Base-by-base conservation (phyloP, 2,113 vertebrate genomes). In the Cyanoramphus novaezelandiae region DNA sequence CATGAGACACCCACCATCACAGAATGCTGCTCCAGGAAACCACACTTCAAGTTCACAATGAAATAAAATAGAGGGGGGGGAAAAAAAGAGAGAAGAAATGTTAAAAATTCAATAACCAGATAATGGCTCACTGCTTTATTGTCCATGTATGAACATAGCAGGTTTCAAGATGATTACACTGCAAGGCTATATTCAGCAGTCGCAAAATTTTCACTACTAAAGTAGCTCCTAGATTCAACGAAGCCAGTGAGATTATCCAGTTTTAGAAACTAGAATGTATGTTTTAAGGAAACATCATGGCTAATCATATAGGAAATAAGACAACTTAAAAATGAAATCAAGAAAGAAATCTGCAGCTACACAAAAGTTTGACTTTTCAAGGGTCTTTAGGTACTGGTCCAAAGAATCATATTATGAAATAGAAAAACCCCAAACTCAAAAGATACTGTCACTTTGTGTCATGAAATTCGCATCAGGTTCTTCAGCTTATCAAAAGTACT, bases 381-480 rank as follows among this genome's bases (percentile, higher is more conserved):
- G 6, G 14, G 5, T 52, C 13, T 82, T 50, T 41, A 44, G 41
- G 13, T 33, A 46, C n/a, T 69, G n/a, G 23, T 69, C 27, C 64
- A 74, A 21, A 31, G 24, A 69, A 77, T 74, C 7, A 29, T 17
- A 20, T 0, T 1, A 37, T 7, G 2, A 28, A 29, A 52, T 16
- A n/a, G 1, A 20, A 39, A 37, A 6, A 0, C 0, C 4, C 4
- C 8, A 13, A 68, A 15, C 24, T 60, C 33, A 59, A 59, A 87
- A 85, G 7, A 43, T 23, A 41, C 9, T 8, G 9, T 20, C 21
- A 13, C 11, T 72, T 67, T 60, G 13, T 35, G 6, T 25, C 20
- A 86, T 0, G 1, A 76, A 47, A 72, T 50, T 37, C 7, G n/a
- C 0, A 0, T 29, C 70, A 53, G 23, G 24, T 83, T 72, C 69